Evolutionary conservation across 2,797 vertebrate genomes (phyloP), one percentile per base, ranked within the genome.

Genomic region (Borostomias antarcticus): DNA sequence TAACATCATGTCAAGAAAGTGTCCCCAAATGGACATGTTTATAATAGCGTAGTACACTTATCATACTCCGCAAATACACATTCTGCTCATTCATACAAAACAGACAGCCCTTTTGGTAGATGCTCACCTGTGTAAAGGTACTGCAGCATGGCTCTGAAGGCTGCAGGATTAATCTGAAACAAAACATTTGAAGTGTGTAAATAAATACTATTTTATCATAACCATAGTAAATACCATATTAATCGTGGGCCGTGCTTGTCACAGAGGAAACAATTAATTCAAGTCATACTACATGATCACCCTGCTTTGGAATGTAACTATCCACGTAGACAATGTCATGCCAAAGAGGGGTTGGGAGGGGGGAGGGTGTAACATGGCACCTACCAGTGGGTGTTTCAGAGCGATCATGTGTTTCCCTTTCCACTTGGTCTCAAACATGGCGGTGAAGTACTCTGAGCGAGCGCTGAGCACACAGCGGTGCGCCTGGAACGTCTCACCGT

Each of bases 361-460:
- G 8, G 9, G 2, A 5, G 26, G 37, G 11, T 59, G 23, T 3
- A 25, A 66, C 32, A 37, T 13, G 35, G 25, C 5, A 61, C 93
- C 73, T 88, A 99, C 97, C 95, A 98, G 77, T 11, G 97, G 96
- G 75, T 99, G 96, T 79, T 95, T 95, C 67, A 99, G 93, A 8
- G 92, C 93, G 75, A 99, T 96, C 60, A 94, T 76, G 37, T 84
- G 94, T 87, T 96, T 98, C 58, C 91, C 94, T 72, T 92, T 96
- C 97, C 97, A 99, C 57, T 97, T 99, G 76, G 91, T 94, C 78
- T 96, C 94, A 79, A 99, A 95, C 96, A 98, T 96, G 69, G 95
- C 94, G 0, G 93, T 93, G 19, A 99, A 98, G 89, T 98, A 99
- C 68, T 94, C 88, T 0, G 96, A 98, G 37, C 95, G 95, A 0